phyloP scores from a whole-genome alignment of 2,113 vertebrate species.

The Hemibagrus wyckioides region DNA sequence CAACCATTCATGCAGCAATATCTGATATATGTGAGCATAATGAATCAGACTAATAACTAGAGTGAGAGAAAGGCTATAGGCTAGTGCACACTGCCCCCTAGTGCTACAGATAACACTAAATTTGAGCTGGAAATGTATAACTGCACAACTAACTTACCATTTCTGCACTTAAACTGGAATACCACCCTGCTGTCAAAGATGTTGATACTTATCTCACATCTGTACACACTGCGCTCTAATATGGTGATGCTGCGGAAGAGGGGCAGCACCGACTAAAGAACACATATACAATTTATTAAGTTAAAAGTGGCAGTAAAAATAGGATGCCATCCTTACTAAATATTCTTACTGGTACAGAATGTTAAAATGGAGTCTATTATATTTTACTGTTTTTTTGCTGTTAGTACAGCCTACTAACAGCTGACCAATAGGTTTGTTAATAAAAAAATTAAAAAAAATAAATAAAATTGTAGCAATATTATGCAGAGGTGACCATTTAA shows the following conservation, averaged over 20 bases:
- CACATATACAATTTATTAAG: neutral
- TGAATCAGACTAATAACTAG: neutral
- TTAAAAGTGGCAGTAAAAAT: neutral
- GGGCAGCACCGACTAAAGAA: slow-evolving; percentile 81
- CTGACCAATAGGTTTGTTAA: neutral
- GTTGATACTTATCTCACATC: slow-evolving; percentile 80
- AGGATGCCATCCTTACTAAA: too few species aligned
- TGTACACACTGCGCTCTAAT: slow-evolving; percentile 84
- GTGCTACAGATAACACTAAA: slow-evolving; percentile 48
- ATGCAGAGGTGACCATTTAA: neutral
- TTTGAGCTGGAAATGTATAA: neutral
- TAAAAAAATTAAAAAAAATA: too few species aligned
- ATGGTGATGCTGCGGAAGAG: slow-evolving; percentile 84
- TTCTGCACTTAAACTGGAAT: slow-evolving; percentile 86
- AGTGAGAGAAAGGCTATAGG: neutral
- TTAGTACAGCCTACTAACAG: neutral
- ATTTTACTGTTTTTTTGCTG: too few species aligned
- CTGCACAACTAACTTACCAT: slow-evolving; percentile 74
- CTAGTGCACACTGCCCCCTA: slow-evolving; percentile 58
- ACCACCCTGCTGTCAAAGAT: slow-evolving; percentile 67
- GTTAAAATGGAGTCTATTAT: neutral
- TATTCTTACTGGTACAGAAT: neutral
- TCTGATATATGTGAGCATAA: neutral
- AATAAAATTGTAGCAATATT: neutral
- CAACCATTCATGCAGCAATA: neutral